Percentiles rank a stretch among this genome's conserved stretches.
These are phyloP conservation scores for Tetragonula carbonaria DNA, from an alignment of 2,888 invertebrate species.

Conservation along the genomic window DNA sequence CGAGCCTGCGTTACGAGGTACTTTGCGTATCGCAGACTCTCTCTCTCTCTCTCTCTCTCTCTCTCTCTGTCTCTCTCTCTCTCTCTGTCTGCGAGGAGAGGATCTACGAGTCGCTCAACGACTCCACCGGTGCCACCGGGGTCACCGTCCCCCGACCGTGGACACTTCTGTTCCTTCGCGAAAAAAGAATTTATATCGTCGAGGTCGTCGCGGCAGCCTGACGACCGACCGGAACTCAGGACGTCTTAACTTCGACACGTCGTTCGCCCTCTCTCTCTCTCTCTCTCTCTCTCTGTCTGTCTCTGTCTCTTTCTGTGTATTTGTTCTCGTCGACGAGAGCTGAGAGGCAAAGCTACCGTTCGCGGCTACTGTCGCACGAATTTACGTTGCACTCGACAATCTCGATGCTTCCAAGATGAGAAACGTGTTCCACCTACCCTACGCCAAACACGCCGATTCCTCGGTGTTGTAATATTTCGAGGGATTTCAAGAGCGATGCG, in stretches of 20 bases:
- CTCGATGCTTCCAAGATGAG: conserved; percentile 18
- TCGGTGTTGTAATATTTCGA: not conserved
- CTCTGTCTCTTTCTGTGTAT: not conserved
- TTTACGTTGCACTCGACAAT: conserved; percentile 57
- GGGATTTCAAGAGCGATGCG: not conserved
- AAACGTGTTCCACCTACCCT: conserved; percentile 40
- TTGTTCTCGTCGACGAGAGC: conserved; percentile 54
- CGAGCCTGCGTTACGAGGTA: conserved; percentile 62
- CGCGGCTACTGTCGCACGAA: conserved; percentile 57
- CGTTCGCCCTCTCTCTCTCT: conserved; percentile 31
- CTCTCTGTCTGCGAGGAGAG: not conserved
- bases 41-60: too few relatives aligned
- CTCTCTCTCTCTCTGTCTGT: too few relatives aligned
- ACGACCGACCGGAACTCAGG: conserved; percentile 67
- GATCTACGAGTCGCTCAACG: conserved; percentile 60
- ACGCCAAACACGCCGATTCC: conserved; percentile 33
- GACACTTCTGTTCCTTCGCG: conserved; percentile 17
- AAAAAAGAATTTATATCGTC: conserved; percentile 75
- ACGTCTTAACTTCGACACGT: conserved; percentile 73
- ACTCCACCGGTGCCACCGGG: conserved; percentile 52
- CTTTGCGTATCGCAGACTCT: conserved; percentile 56
- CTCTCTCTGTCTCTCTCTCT: too few relatives aligned
- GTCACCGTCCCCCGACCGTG: conserved; percentile 30
- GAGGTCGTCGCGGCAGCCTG: conserved; percentile 70
- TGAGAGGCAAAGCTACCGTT: conserved; percentile 54